Evolutionary conservation across 2,797 vertebrate species (phyloP), one percentile per base, ranked within the genome.

Genomic region (Fistularia tabacaria): DNA sequence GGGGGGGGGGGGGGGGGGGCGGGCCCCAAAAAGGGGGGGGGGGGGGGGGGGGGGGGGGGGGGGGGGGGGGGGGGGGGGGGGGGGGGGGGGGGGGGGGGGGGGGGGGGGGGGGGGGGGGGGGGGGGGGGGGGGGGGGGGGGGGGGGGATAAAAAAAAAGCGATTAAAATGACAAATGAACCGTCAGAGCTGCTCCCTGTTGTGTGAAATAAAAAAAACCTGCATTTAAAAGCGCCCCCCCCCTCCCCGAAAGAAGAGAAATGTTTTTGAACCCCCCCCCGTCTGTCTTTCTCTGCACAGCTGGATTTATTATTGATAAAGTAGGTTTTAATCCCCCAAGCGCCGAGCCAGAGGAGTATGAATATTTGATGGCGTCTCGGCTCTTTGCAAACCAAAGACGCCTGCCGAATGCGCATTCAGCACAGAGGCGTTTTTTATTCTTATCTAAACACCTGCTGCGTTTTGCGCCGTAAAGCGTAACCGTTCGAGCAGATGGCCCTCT

Each of bases 401-500:
- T 40, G 37, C 14, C 37, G 54, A 12, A 6, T 51, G 7, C 36
- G 46, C 47, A 36, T 8, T 14, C 25, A 65, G 42, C 9, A 10
- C 52, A 65, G 14, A 49, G 36, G 36, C 47, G 36, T 69, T 39
- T 66, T n/a, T n/a, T n/a, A n/a, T n/a, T 57, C 43, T 61, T 57
- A 67, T 70, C 54, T 43, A 37, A 64, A 71, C 77, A 82, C 76
- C 71, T 83, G 71, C 59, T 56, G 40, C n/a, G n/a, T n/a, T n/a
- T n/a, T n/a, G n/a, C 63, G 63, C 64, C 50, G 14, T 12, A 64
- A 57, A 73, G 14, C 44, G 12, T 38, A 57, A 73, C 68, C 44
- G 60, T 83, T 82, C 73, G 73, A 84, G 72, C 77, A 82, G 82
- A 79, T 85, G 83, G 63, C 66, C 50, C 15, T 25, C 25, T 25